phyloP scores from a whole-genome alignment of 2,888 invertebrate genomes.

The Synanthedon myopaeformis region DNA sequence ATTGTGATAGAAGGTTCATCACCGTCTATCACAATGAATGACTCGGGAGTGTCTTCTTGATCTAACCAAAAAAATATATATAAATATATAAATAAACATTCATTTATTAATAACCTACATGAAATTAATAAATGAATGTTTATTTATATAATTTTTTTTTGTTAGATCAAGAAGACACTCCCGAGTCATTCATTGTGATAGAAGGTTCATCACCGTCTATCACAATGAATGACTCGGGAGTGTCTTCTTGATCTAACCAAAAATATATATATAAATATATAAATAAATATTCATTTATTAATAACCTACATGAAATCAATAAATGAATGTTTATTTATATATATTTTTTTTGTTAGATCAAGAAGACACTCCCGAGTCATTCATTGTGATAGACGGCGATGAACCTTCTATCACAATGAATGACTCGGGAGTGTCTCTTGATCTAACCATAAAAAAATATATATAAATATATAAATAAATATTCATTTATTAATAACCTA shows the following conservation, averaged over 20 bases:
- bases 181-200: no score
- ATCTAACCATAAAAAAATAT: not conserved
- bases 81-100: not conserved
- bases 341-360: no score
- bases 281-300: not conserved
- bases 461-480: not conserved
- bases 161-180: no score
- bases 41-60: not conserved
- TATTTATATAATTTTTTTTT: no score
- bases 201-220: not conserved
- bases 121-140: no score
- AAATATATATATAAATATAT: not conserved
- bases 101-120: no score
- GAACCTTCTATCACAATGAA: not conserved
- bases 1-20: no score
- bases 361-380: no score
- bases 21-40: not conserved
- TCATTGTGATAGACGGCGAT: no score
- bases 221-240: not conserved
- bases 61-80: not conserved
- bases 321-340: no score
- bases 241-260: not conserved
- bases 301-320: no score
- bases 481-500: no score
- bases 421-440: not conserved